phyloP scores from a whole-genome alignment of 2,797 vertebrate species.

The Arnoldichthys spilopterus region DNA sequence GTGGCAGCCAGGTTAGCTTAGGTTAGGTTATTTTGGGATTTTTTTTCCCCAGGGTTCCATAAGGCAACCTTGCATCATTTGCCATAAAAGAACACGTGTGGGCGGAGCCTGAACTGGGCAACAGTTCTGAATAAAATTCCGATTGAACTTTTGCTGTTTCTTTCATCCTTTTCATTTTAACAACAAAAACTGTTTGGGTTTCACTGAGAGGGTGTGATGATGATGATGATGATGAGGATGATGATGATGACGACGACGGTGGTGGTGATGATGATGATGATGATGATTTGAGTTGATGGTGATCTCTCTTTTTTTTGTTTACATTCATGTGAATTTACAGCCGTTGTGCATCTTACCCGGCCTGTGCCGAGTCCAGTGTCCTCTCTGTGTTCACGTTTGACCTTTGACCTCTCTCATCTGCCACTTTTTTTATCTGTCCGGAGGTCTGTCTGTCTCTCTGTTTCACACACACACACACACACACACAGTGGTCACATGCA shows the following conservation, averaged over 20 bases:
- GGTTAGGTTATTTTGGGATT: too few species aligned
- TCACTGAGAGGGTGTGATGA: background rate
- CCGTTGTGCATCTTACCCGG: constrained; percentile 87
- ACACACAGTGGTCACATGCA: constrained; percentile 7
- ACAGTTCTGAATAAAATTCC: background rate
- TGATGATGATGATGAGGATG: constrained; percentile 11
- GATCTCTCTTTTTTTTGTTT: constrained; percentile 46
- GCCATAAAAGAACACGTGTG: background rate
- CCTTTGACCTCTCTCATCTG: constrained; percentile 53
- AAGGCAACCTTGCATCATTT: background rate
- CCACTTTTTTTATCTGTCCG: constrained; percentile 53
- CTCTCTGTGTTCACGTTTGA: constrained; percentile 78
- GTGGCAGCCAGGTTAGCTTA: too few species aligned
- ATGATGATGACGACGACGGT: background rate
- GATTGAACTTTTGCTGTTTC: background rate
- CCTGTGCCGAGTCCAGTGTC: constrained; percentile 87
- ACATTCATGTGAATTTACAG: constrained; percentile 99
- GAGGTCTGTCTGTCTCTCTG: constrained; percentile 36
- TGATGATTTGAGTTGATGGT: background rate
- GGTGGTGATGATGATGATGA: background rate
- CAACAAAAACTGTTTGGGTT: background rate
- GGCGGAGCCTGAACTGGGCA: background rate
- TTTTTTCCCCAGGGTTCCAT: background rate
- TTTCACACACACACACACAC: constrained; percentile 11
- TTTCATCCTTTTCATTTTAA: constrained; percentile 13